A percentile compares a stretch with the other conserved stretches of the same genome.
Conservation (phyloP, 2,113 vertebrate genomes). For the Lepus timidus region DNA sequence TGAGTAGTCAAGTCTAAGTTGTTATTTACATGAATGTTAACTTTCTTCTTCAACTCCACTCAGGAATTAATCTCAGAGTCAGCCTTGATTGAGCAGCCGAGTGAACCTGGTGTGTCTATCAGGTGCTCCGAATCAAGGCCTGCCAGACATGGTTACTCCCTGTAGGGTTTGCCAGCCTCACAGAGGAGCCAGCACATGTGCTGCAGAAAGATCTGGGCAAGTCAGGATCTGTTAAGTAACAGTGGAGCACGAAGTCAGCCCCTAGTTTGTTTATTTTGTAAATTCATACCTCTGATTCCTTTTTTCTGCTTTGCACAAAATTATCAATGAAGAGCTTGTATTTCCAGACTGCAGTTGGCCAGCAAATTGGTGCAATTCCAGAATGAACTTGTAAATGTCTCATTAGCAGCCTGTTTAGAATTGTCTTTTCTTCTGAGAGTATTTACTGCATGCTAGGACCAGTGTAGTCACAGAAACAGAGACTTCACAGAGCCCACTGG, state of each 20-base stretch:
- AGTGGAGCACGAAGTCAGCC: not conserved
- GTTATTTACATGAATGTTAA: not conserved
- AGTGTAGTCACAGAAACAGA: not conserved
- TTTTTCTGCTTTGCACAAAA: slow-evolving; percentile 23
- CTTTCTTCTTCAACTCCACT: not conserved
- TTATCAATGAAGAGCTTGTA: not conserved
- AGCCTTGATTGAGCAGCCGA: not conserved
- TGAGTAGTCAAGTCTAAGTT: not conserved
- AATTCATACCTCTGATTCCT: slow-evolving; percentile 44
- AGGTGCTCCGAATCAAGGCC: not conserved
- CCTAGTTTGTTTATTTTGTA: slow-evolving; percentile 24
- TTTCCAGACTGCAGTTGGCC: not conserved
- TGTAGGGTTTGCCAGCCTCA: not conserved
- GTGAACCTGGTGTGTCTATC: not conserved
- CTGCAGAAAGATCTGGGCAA: not conserved
- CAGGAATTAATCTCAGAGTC: not conserved
- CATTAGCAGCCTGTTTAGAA: not conserved
- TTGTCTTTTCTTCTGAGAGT: not conserved
- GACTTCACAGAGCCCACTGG: not conserved
- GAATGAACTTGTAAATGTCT: not conserved
- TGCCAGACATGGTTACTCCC: not conserved
- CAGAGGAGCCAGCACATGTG: not conserved
- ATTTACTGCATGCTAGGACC: not conserved
- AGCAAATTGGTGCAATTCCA: not conserved
- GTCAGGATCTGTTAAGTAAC: slow-evolving; percentile 10